phyloP scores from a whole-genome alignment of 2,888 invertebrate species.

The Ophion slaviceki region DNA sequence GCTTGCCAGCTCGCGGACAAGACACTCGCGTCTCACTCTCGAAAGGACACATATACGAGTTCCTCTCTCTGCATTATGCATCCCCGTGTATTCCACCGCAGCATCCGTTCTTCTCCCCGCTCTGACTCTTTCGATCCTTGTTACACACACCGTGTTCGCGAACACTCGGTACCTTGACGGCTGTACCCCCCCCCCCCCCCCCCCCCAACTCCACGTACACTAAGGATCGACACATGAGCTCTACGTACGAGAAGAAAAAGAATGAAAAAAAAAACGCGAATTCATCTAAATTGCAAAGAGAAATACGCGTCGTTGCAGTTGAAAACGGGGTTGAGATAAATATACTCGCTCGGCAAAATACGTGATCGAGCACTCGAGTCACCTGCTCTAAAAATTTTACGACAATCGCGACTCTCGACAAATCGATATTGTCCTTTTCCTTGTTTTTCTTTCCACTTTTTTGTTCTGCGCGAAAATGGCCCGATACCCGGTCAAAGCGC shows the following conservation, averaged over 20 bases:
- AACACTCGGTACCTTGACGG: background rate
- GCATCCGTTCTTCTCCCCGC: constrained; percentile 1
- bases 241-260: background rate
- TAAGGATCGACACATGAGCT: too few relatives aligned
- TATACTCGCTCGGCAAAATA: constrained; percentile 35
- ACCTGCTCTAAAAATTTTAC: constrained; percentile 9
- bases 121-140: background rate
- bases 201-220: background rate
- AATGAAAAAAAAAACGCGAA: constrained; percentile 56
- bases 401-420: background rate
- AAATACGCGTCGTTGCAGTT: constrained; percentile 34
- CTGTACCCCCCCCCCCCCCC: background rate
- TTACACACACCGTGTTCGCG: constrained; percentile 17
- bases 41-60: constrained; percentile 10
- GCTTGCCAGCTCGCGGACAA: constrained; percentile 64
- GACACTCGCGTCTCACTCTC: constrained; percentile 61
- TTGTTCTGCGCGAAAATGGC: background rate
- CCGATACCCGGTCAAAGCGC: too few relatives aligned
- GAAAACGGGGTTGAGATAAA: constrained; percentile 38
- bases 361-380: constrained; percentile 3
- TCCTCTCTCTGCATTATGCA: constrained; percentile 73
- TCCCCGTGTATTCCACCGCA: constrained; percentile 57
- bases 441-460: background rate
- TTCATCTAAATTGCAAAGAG: constrained; percentile 70
- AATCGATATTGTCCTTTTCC: constrained; percentile 3